phyloP scores from a whole-genome alignment of 2,113 vertebrate genomes.

The Pteruthius melanotis region DNA sequence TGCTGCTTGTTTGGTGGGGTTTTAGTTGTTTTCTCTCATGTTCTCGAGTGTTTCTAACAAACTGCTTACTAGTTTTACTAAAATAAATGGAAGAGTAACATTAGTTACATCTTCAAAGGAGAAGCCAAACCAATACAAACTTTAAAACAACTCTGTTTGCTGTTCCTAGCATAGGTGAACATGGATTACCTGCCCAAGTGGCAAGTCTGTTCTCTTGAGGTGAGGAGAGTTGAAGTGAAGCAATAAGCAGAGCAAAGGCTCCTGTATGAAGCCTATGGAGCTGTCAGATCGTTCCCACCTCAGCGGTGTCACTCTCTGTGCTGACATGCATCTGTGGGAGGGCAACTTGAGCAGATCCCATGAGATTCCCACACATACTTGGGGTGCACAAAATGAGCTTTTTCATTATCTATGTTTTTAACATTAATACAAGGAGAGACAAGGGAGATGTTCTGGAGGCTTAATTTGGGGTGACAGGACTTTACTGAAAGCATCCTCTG shows the following conservation, averaged over 20 bases:
- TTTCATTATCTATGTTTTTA: not conserved
- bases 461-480: not conserved
- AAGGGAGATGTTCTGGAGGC: not conserved
- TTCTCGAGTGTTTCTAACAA: not conserved
- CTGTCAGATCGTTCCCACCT: accelerated
- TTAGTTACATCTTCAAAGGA: not conserved
- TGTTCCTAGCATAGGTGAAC: not conserved
- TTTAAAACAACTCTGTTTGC: not conserved
- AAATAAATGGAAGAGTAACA: not conserved
- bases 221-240: not conserved
- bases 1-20: not conserved
- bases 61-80: not conserved
- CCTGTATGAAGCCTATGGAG: not conserved
- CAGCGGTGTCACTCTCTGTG: not conserved
- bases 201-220: not conserved
- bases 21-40: not conserved
- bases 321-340: not conserved
- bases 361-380: not conserved
- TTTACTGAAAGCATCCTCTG: not conserved
- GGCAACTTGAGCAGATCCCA: not conserved
- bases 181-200: not conserved
- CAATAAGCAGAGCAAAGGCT: not conserved
- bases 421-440: not conserved
- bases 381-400: not conserved
- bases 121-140: not conserved